A percentile compares a stretch with the other conserved stretches of the same genome.
Conservation (phyloP, 2,888 invertebrate species). For the Choristoneura rosaceana region DNA sequence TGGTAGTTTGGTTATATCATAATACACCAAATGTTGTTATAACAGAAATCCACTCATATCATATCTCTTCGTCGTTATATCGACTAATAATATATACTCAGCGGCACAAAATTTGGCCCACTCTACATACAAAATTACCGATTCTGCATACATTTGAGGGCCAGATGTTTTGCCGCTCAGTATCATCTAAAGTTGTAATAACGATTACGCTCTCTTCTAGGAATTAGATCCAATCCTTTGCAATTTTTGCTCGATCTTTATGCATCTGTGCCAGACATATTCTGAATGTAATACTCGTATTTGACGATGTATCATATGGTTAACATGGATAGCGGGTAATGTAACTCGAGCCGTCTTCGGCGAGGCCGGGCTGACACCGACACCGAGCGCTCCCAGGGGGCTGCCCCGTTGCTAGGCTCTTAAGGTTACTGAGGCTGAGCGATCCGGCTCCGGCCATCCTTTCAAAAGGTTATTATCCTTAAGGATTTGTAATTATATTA, state of each 20-base stretch:
- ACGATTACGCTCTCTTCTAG: too few relatives aligned
- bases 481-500: not conserved
- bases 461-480: constrained; percentile 3
- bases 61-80: too few relatives aligned
- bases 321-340: constrained; percentile 17
- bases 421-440: constrained; percentile 19
- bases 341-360: constrained; percentile 24
- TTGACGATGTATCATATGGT: constrained; percentile 19
- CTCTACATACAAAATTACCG: too few relatives aligned
- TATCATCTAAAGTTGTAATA: too few relatives aligned
- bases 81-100: too few relatives aligned
- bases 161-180: too few relatives aligned
- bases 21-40: too few relatives aligned
- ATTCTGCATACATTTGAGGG: too few relatives aligned
- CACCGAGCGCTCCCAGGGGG: constrained; percentile 14
- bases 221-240: not conserved
- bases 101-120: too few relatives aligned
- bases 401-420: constrained; percentile 24
- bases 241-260: not conserved
- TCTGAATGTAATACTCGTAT: not conserved
- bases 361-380: constrained; percentile 26
- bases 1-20: too few relatives aligned
- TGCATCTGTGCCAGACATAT: not conserved
- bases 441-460: constrained; percentile 4
- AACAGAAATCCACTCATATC: too few relatives aligned